These are phyloP conservation scores for Antheraea mylitta DNA, from an alignment of 1,140 invertebrate genomes.

Conservation along the genomic window DNA sequence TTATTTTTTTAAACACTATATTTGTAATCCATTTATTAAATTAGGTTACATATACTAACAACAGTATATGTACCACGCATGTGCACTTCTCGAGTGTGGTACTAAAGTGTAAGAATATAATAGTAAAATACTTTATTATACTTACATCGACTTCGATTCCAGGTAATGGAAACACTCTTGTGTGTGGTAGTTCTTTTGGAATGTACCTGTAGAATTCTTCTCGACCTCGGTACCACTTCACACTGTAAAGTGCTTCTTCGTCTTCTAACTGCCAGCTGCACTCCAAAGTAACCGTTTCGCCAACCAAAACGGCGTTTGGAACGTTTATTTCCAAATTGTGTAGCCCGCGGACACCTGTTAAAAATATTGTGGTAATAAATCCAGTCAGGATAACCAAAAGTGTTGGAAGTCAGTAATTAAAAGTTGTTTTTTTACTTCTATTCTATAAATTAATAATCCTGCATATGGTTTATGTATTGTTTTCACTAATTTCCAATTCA, in stretches of 20 bases:
- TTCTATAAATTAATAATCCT: too few species aligned
- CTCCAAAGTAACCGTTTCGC: slow-evolving; percentile 82
- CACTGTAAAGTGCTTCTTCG: slow-evolving; percentile 84
- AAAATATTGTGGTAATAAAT: neutral
- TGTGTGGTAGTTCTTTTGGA: slow-evolving; percentile 84
- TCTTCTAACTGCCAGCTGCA: slow-evolving; percentile 86
- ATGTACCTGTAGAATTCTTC: slow-evolving; percentile 88
- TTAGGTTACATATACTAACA: too few species aligned
- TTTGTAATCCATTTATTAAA: too few species aligned
- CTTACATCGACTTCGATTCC: slow-evolving; percentile 88
- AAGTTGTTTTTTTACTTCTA: too few species aligned
- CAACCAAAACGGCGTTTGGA: slow-evolving; percentile 82
- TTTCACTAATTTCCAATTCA: neutral
- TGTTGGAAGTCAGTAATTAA: too few species aligned
- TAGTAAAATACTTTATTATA: slow-evolving; percentile 36
- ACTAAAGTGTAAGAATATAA: neutral
- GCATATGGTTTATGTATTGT: neutral
- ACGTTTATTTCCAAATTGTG: slow-evolving; percentile 83
- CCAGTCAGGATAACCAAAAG: too few species aligned
- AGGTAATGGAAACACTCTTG: slow-evolving; percentile 82
- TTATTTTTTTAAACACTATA: too few species aligned
- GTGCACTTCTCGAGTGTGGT: too few species aligned
- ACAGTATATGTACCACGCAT: too few species aligned
- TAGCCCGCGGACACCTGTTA: slow-evolving; percentile 81
- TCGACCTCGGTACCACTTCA: slow-evolving; percentile 88